Conservation (phyloP, 2,888 invertebrate species). For the Dichetophora obliterata region DNA sequence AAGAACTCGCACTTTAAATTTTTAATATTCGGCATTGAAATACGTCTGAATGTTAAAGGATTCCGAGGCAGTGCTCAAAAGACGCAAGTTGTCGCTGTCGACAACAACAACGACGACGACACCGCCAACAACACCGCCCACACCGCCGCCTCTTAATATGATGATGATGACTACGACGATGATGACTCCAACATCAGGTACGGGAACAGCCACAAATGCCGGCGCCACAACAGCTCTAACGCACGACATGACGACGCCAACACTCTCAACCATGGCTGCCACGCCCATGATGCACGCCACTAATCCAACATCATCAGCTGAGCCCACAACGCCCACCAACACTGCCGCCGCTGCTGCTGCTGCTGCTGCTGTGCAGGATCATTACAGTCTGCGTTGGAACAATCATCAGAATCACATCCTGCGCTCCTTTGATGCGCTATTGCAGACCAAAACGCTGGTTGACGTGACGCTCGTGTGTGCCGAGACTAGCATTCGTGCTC, state of each 20-base stretch:
- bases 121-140: constrained; percentile 58
- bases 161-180: constrained; percentile 43
- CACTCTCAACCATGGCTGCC: constrained; percentile 44
- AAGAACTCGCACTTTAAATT: neutral
- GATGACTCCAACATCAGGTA: constrained; percentile 20
- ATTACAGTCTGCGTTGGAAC: constrained; percentile 94
- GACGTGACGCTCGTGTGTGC: constrained; percentile 92
- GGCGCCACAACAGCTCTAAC: constrained; percentile 30
- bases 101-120: constrained; percentile 58
- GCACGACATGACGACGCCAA: constrained; percentile 29
- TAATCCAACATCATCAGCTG: constrained; percentile 3
- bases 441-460: constrained; percentile 88
- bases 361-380: constrained; percentile 75
- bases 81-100: constrained; percentile 56
- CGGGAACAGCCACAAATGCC: neutral
- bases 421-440: constrained; percentile 88
- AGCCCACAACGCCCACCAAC: constrained; percentile 33
- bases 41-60: constrained; percentile 66
- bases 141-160: constrained; percentile 60
- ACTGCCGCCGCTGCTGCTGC: constrained; percentile 58
- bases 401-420: constrained; percentile 92
- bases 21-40: constrained; percentile 23
- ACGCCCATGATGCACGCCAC: constrained; percentile 35
- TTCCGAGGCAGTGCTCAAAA: constrained; percentile 63
- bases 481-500: constrained; percentile 87